These are phyloP conservation scores for Alosa alosa DNA, from an alignment of 2,113 vertebrate genomes.

Conservation along the genomic window DNA sequence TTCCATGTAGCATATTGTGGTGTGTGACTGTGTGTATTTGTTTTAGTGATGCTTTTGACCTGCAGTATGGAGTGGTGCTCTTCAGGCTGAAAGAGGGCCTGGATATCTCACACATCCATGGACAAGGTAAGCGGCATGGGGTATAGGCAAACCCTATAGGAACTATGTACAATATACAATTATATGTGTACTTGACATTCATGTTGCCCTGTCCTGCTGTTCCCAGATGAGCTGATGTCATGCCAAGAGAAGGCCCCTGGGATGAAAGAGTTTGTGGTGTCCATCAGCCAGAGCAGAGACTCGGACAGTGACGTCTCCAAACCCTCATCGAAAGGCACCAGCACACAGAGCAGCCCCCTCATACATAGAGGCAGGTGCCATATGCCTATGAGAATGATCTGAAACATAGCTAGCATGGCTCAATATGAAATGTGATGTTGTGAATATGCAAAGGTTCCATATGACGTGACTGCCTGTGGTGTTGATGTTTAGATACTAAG, in stretches of 20 bases:
- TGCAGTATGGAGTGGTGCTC: slow-evolving; percentile 89
- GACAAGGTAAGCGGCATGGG: slow-evolving; percentile 73
- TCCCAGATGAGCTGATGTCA: slow-evolving; percentile 81
- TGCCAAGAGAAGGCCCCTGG: slow-evolving; percentile 84
- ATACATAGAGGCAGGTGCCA: slow-evolving; percentile 75
- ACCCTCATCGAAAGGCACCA: slow-evolving; percentile 68
- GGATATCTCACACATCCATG: slow-evolving; percentile 93
- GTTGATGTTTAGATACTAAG: slow-evolving; percentile 72
- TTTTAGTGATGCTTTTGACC: slow-evolving; percentile 90
- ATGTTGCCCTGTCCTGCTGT: neutral
- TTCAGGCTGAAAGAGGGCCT: slow-evolving; percentile 90
- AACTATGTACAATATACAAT: too few relatives aligned
- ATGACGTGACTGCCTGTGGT: neutral
- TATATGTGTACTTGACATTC: neutral
- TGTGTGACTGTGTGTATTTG: slow-evolving; percentile 19
- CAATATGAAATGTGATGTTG: neutral
- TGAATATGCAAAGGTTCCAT: neutral
- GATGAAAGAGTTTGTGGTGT: slow-evolving; percentile 79
- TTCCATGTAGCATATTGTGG: neutral
- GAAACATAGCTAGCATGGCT: neutral
- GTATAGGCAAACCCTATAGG: too few relatives aligned
- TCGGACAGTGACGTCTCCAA: slow-evolving; percentile 77
- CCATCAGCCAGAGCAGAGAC: slow-evolving; percentile 79
- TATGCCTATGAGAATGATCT: neutral
- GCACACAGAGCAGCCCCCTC: slow-evolving; percentile 74